phyloP scores from a whole-genome alignment of 2,113 vertebrate species.

The Corythaixoides concolor region DNA sequence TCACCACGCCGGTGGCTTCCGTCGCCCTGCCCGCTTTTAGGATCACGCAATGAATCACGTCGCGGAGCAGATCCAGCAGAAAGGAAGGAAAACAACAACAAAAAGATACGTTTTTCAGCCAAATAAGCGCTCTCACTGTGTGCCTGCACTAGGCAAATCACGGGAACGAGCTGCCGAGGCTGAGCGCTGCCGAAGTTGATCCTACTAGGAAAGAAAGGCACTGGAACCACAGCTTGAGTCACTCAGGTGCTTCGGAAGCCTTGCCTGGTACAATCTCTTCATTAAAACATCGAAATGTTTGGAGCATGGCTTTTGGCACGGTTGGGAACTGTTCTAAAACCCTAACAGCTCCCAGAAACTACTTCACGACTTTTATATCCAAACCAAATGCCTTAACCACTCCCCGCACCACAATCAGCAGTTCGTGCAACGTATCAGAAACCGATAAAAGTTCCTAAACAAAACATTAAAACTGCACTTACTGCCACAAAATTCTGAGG shows the following conservation, averaged over 20 bases:
- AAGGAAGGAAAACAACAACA: background rate
- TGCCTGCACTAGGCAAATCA: background rate
- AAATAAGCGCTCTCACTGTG: background rate
- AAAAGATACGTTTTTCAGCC: background rate
- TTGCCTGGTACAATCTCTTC: background rate
- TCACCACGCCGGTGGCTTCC: conserved; percentile 9
- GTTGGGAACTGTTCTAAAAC: background rate
- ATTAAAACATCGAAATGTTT: background rate
- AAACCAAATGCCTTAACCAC: conserved; percentile 11
- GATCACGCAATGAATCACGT: background rate
- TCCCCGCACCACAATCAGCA: background rate
- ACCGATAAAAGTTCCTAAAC: conserved; percentile 1
- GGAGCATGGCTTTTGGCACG: background rate
- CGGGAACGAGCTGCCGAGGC: rapidly evolving
- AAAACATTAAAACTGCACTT: background rate
- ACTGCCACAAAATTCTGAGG: background rate
- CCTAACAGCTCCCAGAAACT: background rate
- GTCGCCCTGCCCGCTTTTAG: background rate
- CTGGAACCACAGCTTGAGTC: background rate
- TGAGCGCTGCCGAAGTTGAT: background rate
- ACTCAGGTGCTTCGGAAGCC: background rate
- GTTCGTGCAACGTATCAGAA: background rate
- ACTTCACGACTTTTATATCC: background rate
- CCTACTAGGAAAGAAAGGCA: rapidly evolving
- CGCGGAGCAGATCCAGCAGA: background rate